Evolutionary conservation across 2,888 invertebrate species (phyloP).

Genomic region (Oscheius myriophilus): DNA sequence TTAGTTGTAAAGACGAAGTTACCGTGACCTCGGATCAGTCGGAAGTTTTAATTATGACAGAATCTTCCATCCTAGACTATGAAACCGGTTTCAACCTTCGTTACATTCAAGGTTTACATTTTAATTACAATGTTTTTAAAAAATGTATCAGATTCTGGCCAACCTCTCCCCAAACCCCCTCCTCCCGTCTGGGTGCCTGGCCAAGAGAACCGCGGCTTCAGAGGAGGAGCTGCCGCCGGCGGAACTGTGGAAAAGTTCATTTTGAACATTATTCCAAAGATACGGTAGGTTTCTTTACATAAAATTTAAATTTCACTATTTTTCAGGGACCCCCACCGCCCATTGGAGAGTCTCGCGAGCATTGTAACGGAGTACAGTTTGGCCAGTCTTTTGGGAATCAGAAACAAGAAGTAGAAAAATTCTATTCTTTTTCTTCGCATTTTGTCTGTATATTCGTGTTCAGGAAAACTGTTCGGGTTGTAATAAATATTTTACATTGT

Average conservation of each 20-base stretch:
- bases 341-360: slow-evolving; percentile 51
- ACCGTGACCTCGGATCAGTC: slow-evolving; percentile 66
- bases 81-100: slow-evolving; percentile 57
- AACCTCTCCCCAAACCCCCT: slow-evolving; percentile 59
- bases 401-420: slow-evolving; percentile 15
- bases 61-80: slow-evolving; percentile 50
- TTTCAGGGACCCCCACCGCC: slow-evolving; percentile 43
- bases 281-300: slow-evolving; percentile 36
- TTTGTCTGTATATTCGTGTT: slow-evolving; percentile 20
- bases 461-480: slow-evolving; percentile 15
- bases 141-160: slow-evolving; percentile 44
- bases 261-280: slow-evolving; percentile 64
- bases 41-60: slow-evolving; percentile 61
- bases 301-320: background rate
- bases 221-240: slow-evolving; percentile 57
- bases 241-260: slow-evolving; percentile 69
- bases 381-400: slow-evolving; percentile 46
- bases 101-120: slow-evolving; percentile 48
- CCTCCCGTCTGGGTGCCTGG: slow-evolving; percentile 64
- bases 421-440: too few relatives aligned
- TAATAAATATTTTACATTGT: slow-evolving; percentile 15
- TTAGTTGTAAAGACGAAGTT: slow-evolving; percentile 61
- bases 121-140: slow-evolving; percentile 3
- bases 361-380: slow-evolving; percentile 52
- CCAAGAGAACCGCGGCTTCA: slow-evolving; percentile 65